These are phyloP conservation scores for Archivesica marissinica DNA, from an alignment of 1,140 invertebrate species.

Conservation along the genomic window DNA sequence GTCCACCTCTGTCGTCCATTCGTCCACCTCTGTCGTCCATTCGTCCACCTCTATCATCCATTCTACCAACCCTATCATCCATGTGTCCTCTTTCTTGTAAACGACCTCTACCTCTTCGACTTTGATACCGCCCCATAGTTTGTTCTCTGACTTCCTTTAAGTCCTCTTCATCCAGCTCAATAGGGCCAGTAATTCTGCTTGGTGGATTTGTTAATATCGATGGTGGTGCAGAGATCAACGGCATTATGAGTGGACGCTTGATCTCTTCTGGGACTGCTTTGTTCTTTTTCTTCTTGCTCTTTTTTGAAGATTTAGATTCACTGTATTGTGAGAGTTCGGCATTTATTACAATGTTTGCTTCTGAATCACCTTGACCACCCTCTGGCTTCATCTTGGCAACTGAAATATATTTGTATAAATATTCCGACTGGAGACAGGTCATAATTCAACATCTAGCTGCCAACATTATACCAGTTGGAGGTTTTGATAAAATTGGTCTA, in stretches of 20 bases:
- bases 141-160: background rate
- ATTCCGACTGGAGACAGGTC: background rate
- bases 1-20: background rate
- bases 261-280: background rate
- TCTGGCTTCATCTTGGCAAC: background rate
- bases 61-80: background rate
- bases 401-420: slow-evolving; percentile 1
- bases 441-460: too few relatives aligned
- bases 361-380: background rate
- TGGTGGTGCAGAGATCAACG: slow-evolving; percentile 28
- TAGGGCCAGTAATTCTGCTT: slow-evolving; percentile 41
- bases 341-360: background rate
- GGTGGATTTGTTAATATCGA: background rate
- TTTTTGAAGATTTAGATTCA: slow-evolving; percentile 6
- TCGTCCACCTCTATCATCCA: background rate
- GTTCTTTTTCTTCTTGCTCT: slow-evolving; percentile 41
- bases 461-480: too few relatives aligned
- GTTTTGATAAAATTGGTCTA: background rate
- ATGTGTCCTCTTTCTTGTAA: background rate
- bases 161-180: slow-evolving; percentile 36
- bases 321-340: background rate
- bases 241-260: slow-evolving; percentile 16
- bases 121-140: background rate
- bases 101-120: background rate
- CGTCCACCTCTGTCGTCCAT: background rate